These are phyloP conservation scores for Osmerus mordax DNA, from an alignment of 2,113 vertebrate species.

Conservation along the genomic window DNA sequence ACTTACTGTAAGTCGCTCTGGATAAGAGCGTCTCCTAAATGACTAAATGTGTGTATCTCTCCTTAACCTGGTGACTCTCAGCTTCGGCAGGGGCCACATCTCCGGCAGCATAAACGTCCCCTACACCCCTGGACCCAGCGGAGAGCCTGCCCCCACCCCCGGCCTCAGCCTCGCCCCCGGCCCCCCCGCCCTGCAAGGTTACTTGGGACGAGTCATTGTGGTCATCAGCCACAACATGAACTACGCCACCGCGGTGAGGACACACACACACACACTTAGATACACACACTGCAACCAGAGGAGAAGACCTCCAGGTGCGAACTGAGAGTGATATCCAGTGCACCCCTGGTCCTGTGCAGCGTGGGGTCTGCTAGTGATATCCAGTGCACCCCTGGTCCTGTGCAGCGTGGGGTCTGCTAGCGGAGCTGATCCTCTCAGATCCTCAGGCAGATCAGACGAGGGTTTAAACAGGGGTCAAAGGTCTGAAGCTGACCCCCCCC, in stretches of 20 bases:
- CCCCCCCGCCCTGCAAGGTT: constrained; percentile 78
- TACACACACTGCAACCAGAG: background rate
- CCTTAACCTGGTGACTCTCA: constrained; percentile 73
- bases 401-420: background rate
- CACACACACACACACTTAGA: constrained; percentile 3
- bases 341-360: background rate
- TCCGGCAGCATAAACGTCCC: constrained; percentile 91
- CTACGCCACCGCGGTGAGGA: constrained; percentile 79
- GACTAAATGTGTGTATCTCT: constrained; percentile 28
- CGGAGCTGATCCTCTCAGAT: too few species aligned
- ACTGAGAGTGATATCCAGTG: too few species aligned
- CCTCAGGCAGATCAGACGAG: too few species aligned
- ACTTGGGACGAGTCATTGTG: constrained; percentile 90
- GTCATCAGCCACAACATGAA: constrained; percentile 84
- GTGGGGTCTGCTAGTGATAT: too few species aligned
- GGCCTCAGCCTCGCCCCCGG: too few species aligned
- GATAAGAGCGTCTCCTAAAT: too few species aligned
- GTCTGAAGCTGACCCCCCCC: too few species aligned
- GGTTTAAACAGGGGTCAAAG: too few species aligned
- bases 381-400: background rate
- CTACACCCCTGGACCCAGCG: constrained; percentile 54
- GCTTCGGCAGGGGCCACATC: constrained; percentile 91
- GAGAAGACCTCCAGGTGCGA: too few species aligned
- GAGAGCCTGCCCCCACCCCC: too few species aligned
- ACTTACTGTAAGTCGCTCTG: too few species aligned